phyloP scores from a whole-genome alignment of 1,140 invertebrate species.

The Eupristina koningsbergeri region DNA sequence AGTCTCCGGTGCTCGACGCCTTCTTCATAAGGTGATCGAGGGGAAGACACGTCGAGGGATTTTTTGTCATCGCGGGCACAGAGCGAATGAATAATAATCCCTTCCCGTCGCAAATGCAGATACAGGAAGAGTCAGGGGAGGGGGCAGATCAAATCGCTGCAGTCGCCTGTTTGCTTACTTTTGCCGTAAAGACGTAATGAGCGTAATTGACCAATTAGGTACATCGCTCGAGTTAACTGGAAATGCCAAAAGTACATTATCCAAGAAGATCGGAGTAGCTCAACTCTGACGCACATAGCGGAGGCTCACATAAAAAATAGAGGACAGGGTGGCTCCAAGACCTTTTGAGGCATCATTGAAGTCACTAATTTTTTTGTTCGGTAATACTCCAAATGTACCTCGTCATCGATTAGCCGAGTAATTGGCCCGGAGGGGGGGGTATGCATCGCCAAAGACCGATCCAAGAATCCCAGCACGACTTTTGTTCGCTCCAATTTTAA shows the following conservation, averaged over 20 bases:
- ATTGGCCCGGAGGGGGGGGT: not conserved
- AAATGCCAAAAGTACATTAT: constrained; percentile 36
- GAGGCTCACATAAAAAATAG: no score
- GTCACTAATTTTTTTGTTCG: no score
- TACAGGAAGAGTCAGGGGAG: constrained; percentile 23
- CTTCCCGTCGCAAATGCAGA: constrained; percentile 36
- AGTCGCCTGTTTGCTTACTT: constrained; percentile 63
- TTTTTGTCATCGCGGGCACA: not conserved
- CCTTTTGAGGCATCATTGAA: no score
- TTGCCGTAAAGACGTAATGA: constrained; percentile 69
- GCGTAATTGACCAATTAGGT: constrained; percentile 74
- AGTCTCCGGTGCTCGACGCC: not conserved
- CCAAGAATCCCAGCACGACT: no score
- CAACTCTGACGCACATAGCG: no score
- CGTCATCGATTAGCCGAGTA: no score
- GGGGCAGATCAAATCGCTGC: constrained; percentile 69
- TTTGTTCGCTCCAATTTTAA: constrained; percentile 72
- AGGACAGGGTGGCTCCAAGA: no score
- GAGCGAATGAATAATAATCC: no score
- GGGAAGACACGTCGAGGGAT: not conserved
- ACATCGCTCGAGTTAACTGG: constrained; percentile 56
- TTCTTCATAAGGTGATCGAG: constrained; percentile 55
- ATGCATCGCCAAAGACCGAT: not conserved
- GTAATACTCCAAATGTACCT: no score
- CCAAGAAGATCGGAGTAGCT: not conserved